Evolutionary conservation across 2,113 vertebrate genomes (phyloP), one percentile per base, ranked within the genome.

Genomic region (Silurus glanis): DNA sequence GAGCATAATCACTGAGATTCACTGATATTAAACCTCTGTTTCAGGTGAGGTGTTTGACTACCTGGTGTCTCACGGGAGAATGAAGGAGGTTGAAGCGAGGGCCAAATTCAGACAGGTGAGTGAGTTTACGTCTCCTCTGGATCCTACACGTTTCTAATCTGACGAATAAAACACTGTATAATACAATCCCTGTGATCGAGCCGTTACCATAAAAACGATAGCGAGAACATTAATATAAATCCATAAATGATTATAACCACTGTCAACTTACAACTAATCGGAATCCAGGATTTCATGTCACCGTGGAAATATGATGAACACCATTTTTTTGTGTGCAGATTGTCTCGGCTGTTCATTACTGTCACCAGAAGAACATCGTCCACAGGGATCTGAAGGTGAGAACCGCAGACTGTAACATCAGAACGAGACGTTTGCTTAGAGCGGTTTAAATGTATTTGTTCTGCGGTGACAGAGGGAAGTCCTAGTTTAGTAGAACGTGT

Each of bases 51-150:
- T 96, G 90, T 98, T 98, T 87, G 97, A 98, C 94, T 98, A 98
- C 96, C 96, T 98, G 92, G 97, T 98, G 91, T 97, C 97, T 9
- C 97, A 98, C 10, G 97, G 97, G 91, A 96, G 97, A 91, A 98
- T 98, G 97, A 98, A 98, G 93, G 97, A 98, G 94, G 96, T 97
- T 85, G 97, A 98, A 92, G 97, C 97, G 10, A 93, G 97, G 93
- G 94, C 94, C 92, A 95, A 95, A 93, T 95, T 95, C 90, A 92
- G 94, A 92, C 95, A 95, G 93, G 95, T 95, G 90, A 37, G 81
- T 72, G 4, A 7, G 23, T 4, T 10, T 21, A 12, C 49, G 2
- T 16, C 59, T 8, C 59, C 21, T 17, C 4, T 61, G 19, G 59
- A 5, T 61, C 21, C 19, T 6, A 19, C 19, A 9, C 19, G 6